These are phyloP conservation scores for Bufo gargarizans DNA, from an alignment of 2,113 vertebrate species.

Conservation along the genomic window DNA sequence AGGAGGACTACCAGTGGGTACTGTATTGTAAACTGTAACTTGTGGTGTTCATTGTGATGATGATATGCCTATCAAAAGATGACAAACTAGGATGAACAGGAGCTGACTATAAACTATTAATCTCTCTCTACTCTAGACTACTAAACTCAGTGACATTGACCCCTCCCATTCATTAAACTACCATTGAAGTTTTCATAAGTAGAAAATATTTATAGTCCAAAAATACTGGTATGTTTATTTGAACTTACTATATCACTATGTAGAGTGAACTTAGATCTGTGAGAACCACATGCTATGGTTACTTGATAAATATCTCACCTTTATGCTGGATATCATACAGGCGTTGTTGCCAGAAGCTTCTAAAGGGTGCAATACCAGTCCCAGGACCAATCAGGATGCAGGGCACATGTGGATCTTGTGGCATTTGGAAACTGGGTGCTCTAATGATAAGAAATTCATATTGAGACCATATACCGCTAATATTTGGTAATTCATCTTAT, in stretches of 20 bases:
- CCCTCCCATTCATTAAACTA: too few relatives aligned
- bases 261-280: not conserved
- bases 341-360: constrained; percentile 97
- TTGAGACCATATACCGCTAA: not conserved
- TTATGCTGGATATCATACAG: constrained; percentile 89
- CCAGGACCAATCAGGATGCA: constrained; percentile 95
- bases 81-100: too few relatives aligned
- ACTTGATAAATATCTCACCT: constrained; percentile 70
- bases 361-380: constrained; percentile 95
- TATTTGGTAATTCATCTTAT: not conserved
- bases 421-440: constrained; percentile 91
- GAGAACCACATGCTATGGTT: not conserved
- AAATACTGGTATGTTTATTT: too few relatives aligned
- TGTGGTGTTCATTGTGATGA: too few relatives aligned
- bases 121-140: too few relatives aligned
- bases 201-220: too few relatives aligned
- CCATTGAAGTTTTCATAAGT: too few relatives aligned
- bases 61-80: too few relatives aligned
- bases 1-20: too few relatives aligned
- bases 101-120: too few relatives aligned
- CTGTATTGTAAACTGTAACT: too few relatives aligned
- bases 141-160: too few relatives aligned
- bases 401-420: constrained; percentile 87
- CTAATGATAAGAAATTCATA: constrained; percentile 65
- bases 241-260: not conserved